Conservation (phyloP, 2,888 invertebrate genomes). For the Galeruca laticollis region DNA sequence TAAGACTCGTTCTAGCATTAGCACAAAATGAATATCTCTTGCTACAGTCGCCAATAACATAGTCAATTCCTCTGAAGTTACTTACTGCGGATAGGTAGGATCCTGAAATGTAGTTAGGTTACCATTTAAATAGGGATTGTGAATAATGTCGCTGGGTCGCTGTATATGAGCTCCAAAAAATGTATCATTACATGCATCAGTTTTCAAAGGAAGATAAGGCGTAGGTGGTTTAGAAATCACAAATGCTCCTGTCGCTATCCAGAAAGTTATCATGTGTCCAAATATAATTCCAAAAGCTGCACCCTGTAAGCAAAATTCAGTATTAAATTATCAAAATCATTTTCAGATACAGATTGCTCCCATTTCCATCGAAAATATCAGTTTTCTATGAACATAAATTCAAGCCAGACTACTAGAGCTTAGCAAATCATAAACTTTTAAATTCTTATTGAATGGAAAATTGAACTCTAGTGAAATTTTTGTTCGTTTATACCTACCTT, state of each 20-base stretch:
- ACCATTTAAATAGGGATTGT: slow-evolving; percentile 51
- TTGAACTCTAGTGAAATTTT: too few species aligned
- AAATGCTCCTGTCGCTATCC: slow-evolving; percentile 82
- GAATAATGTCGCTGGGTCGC: slow-evolving; percentile 65
- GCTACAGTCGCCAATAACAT: neutral
- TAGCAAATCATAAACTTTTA: too few species aligned
- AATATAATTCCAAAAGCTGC: slow-evolving; percentile 83
- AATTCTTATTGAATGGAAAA: too few species aligned
- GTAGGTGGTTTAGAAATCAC: slow-evolving; percentile 72
- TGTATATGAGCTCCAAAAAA: slow-evolving; percentile 73
- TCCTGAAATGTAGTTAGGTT: slow-evolving; percentile 13
- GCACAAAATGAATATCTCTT: too few species aligned
- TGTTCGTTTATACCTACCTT: slow-evolving; percentile 68
- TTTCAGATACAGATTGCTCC: too few species aligned
- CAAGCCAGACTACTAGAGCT: too few species aligned
- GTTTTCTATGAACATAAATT: too few species aligned
- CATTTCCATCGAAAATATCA: too few species aligned
- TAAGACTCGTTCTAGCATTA: too few species aligned
- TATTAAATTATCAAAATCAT: too few species aligned
- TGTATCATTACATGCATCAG: slow-evolving; percentile 74
- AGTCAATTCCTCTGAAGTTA: neutral
- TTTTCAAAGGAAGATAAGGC: slow-evolving; percentile 74
- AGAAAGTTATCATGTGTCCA: slow-evolving; percentile 79
- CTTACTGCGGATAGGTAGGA: slow-evolving; percentile 1
- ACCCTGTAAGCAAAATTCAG: slow-evolving; percentile 69